Evolutionary conservation across 2,888 invertebrate genomes (phyloP).

Genomic region (Heteromyza rotundicornis): DNA sequence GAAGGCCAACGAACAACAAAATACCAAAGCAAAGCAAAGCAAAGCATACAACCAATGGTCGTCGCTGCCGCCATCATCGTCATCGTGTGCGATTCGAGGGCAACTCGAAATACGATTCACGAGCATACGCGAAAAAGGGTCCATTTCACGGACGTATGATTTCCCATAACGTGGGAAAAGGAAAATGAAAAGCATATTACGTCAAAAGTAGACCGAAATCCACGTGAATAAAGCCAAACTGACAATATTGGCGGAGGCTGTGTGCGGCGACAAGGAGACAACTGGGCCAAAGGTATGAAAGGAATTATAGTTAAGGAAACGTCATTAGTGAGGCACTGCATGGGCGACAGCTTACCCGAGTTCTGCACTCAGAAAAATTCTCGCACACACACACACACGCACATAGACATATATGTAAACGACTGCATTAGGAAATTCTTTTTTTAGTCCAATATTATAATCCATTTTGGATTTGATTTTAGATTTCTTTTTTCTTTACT

Average conservation of each 20-base stretch:
- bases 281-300: slow-evolving; percentile 23
- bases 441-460: not conserved
- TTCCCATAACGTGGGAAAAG: not conserved
- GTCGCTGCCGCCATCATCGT: no score
- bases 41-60: not conserved
- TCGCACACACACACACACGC: slow-evolving; percentile 1
- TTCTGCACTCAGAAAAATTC: no score
- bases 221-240: slow-evolving; percentile 27
- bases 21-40: not conserved
- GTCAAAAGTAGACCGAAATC: slow-evolving; percentile 11
- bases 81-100: no score
- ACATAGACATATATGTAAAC: no score
- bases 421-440: not conserved
- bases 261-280: not conserved
- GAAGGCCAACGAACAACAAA: not conserved
- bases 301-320: not conserved
- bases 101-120: not conserved
- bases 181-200: not conserved
- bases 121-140: no score
- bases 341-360: no score
- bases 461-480: not conserved
- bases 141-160: slow-evolving; percentile 24
- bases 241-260: slow-evolving; percentile 5
- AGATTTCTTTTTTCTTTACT: not conserved
- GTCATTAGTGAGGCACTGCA: slow-evolving; percentile 10